phyloP scores from a whole-genome alignment of 2,113 vertebrate species.

The Gadus chalcogrammus region DNA sequence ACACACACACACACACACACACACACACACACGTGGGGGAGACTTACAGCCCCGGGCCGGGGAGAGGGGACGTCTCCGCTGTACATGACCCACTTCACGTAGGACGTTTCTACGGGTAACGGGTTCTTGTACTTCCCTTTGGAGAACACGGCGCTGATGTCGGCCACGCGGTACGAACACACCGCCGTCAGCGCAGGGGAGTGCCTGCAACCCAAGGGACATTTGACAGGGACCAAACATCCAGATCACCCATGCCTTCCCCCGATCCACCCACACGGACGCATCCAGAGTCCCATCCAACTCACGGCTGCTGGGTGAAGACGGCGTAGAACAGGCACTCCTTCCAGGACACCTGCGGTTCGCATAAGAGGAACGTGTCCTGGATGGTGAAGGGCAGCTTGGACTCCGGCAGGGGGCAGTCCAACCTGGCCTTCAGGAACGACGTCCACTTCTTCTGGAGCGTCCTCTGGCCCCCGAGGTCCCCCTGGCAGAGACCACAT shows the following conservation, averaged over 20 bases:
- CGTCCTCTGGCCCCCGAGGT: conserved; percentile 70
- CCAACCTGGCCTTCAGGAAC: conserved; percentile 75
- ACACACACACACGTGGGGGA: conserved; percentile 8
- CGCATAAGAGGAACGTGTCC: conserved; percentile 73
- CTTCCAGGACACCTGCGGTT: conserved; percentile 51
- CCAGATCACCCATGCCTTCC: neutral
- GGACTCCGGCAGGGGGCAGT: conserved; percentile 67
- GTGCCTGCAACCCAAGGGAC: conserved; percentile 49
- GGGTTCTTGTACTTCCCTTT: conserved; percentile 73
- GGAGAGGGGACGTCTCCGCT: conserved; percentile 71
- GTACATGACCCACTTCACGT: conserved; percentile 72
- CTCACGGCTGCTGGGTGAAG: conserved; percentile 75
- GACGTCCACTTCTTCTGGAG: conserved; percentile 78
- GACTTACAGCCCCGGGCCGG: conserved; percentile 79
- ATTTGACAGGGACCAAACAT: neutral
- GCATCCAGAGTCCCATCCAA: conserved; percentile 16
- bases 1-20: conserved; percentile 12
- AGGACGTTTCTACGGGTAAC: conserved; percentile 55
- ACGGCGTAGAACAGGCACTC: conserved; percentile 73
- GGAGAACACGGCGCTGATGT: conserved; percentile 68
- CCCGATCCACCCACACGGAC: neutral
- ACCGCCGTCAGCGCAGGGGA: conserved; percentile 67
- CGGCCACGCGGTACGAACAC: conserved; percentile 62
- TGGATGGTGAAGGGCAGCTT: conserved; percentile 73
- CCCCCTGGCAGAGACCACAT: conserved; percentile 57